phyloP scores from a whole-genome alignment of 2,888 invertebrate genomes.

The Vanessa cardui region DNA sequence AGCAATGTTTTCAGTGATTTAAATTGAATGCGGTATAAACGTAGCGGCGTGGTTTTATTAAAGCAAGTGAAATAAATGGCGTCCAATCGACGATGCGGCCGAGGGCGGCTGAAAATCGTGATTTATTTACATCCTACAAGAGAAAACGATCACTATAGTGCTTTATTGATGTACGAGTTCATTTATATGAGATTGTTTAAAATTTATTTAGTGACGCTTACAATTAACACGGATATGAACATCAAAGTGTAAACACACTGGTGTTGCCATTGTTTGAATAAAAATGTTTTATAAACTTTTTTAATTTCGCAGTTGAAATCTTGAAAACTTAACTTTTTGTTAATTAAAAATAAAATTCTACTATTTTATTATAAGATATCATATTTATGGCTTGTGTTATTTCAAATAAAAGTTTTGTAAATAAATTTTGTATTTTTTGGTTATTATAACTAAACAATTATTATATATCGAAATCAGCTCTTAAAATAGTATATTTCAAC shows the following conservation, averaged over 20 bases:
- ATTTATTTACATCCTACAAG: constrained; percentile 30
- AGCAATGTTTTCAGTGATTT: constrained; percentile 5
- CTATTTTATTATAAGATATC: too few relatives aligned
- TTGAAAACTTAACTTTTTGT: too few relatives aligned
- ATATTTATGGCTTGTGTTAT: too few relatives aligned
- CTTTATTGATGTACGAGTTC: constrained; percentile 2
- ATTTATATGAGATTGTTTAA: neutral
- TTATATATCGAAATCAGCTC: too few relatives aligned
- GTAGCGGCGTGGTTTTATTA: constrained; percentile 27
- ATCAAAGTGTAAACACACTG: neutral
- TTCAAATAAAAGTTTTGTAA: too few relatives aligned
- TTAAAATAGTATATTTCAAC: too few relatives aligned
- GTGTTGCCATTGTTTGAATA: too few relatives aligned
- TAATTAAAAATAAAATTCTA: too few relatives aligned
- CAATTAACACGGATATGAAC: neutral
- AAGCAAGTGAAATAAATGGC: constrained; percentile 30
- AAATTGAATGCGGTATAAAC: constrained; percentile 23
- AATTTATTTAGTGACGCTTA: neutral
- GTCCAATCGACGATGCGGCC: constrained; percentile 28
- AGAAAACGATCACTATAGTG: constrained; percentile 6
- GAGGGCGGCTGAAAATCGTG: constrained; percentile 18
- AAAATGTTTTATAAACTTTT: too few relatives aligned
- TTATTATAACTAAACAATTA: too few relatives aligned
- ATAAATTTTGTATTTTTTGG: too few relatives aligned
- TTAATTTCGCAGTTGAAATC: too few relatives aligned